A percentile compares a stretch with the other conserved stretches of the same genome.
phyloP scores from a whole-genome alignment of 2,888 invertebrate genomes.

The Synanthedon formicaeformis region DNA sequence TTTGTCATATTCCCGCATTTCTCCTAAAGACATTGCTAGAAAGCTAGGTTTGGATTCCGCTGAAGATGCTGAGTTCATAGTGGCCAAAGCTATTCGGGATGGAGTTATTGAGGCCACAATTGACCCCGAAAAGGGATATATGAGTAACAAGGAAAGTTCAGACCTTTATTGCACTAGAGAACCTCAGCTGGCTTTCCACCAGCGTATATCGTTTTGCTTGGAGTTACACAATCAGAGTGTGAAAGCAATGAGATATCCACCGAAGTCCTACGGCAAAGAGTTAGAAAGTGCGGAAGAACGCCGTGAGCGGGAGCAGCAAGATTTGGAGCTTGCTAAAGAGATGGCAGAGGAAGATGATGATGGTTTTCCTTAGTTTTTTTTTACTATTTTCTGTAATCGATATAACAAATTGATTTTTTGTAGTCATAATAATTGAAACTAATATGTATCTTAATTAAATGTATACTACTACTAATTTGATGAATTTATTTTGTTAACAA shows the following conservation, averaged over 20 bases:
- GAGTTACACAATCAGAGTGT: constrained; percentile 99
- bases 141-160: constrained; percentile 97
- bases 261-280: constrained; percentile 98
- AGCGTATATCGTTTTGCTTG: constrained; percentile 96
- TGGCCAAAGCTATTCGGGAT: constrained; percentile 97
- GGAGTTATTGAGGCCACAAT: constrained; percentile 98
- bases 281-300: constrained; percentile 97
- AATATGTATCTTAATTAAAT: not conserved
- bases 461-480: not conserved
- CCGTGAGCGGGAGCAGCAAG: constrained; percentile 96
- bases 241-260: constrained; percentile 99
- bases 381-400: no score
- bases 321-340: constrained; percentile 98
- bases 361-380: constrained; percentile 71
- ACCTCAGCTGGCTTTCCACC: constrained; percentile 95
- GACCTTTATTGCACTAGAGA: constrained; percentile 98
- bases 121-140: constrained; percentile 94
- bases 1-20: constrained; percentile 95
- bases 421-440: no score
- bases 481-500: no score
- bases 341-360: constrained; percentile 99
- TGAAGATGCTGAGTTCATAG: constrained; percentile 99
- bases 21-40: constrained; percentile 92
- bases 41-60: constrained; percentile 94
- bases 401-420: no score